Evolutionary conservation across 2,888 invertebrate genomes (phyloP).

Genomic region (Tenthredo livida): DNA sequence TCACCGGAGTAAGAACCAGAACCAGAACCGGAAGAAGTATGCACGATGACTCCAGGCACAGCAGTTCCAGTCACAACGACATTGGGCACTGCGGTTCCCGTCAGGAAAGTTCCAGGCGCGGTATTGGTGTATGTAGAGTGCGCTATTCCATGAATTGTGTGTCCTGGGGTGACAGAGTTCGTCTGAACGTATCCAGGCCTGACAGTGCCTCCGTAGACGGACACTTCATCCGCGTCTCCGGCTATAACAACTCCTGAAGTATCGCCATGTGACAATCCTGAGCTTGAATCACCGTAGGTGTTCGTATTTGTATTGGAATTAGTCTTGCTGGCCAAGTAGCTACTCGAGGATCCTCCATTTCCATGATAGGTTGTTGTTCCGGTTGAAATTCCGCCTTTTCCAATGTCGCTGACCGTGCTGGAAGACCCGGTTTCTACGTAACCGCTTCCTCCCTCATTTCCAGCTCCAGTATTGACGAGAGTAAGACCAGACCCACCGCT

Average conservation of each 20-base stretch:
- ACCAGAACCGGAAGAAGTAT: constrained; percentile 55
- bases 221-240: constrained; percentile 60
- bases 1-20: constrained; percentile 45
- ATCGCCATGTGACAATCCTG: constrained; percentile 61
- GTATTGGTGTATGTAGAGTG: constrained; percentile 63
- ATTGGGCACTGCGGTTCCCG: constrained; percentile 45
- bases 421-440: constrained; percentile 26
- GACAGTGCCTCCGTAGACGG: constrained; percentile 57
- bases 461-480: not conserved
- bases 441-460: not conserved
- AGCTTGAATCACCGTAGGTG: constrained; percentile 61
- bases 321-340: constrained; percentile 45
- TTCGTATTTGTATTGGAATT: constrained; percentile 56
- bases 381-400: constrained; percentile 36
- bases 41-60: constrained; percentile 57
- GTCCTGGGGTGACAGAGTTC: constrained; percentile 63
- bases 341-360: constrained; percentile 40
- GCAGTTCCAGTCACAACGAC: constrained; percentile 15
- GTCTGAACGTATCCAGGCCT: constrained; percentile 66
- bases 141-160: constrained; percentile 59
- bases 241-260: constrained; percentile 61
- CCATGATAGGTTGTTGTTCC: constrained; percentile 52
- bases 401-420: not conserved
- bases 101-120: constrained; percentile 57
- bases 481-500: not conserved